Conservation (phyloP, 1,140 invertebrate genomes). For the Dufourea novaeangliae region DNA sequence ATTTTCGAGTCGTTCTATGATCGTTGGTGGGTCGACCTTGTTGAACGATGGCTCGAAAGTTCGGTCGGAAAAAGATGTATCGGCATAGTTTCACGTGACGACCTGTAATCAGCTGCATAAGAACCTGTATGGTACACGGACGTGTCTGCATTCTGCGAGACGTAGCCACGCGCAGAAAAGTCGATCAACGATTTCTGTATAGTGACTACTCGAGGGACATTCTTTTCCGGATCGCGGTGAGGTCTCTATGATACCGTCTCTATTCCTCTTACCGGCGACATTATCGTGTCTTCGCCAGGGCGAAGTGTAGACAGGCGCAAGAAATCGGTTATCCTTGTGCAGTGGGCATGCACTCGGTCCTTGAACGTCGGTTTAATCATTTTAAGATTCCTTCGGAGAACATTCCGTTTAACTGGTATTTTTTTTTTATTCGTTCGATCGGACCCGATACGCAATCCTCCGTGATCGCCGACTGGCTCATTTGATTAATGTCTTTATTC, state of each 20-base stretch:
- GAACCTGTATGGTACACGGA: not conserved
- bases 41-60: not conserved
- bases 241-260: too few species aligned
- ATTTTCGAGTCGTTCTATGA: not conserved
- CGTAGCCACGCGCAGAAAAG: not conserved
- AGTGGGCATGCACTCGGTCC: not conserved
- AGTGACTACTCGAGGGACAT: too few species aligned
- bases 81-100: conserved; percentile 42
- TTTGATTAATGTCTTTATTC: conserved; percentile 31
- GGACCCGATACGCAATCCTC: not conserved
- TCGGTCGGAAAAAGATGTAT: conserved; percentile 23
- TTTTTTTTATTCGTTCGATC: not conserved
- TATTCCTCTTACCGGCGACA: not conserved
- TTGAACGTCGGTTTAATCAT: conserved; percentile 5
- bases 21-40: not conserved
- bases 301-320: not conserved
- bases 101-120: conserved; percentile 5
- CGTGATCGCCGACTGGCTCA: not conserved
- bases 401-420: conserved; percentile 5
- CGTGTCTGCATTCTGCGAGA: conserved; percentile 2
- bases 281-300: not conserved
- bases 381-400: not conserved
- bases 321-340: not conserved
- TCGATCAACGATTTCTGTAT: conserved; percentile 18
- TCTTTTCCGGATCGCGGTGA: not conserved